Evolutionary conservation across 2,113 vertebrate species (phyloP), one percentile per base, ranked within the genome.

Genomic region (Tachycineta bicolor): DNA sequence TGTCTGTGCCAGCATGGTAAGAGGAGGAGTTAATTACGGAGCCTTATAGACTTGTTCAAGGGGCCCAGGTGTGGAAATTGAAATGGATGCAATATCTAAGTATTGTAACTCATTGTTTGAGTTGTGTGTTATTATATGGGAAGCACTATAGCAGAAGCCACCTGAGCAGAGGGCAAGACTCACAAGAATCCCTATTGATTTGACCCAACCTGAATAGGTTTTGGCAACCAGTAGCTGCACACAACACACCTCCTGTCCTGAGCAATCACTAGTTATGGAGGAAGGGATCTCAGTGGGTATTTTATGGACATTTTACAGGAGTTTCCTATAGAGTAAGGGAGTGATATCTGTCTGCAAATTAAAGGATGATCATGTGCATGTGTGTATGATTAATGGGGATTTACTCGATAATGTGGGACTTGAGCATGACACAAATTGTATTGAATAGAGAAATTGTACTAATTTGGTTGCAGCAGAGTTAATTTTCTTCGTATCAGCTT

Each of bases 121-220:
- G 14, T 41, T 62, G 11, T 0, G 0, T 28, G 25, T 41, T 79
- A 3, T n/a, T 79, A 2, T 1, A 7, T 7, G 24, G 26, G 29
- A 85, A 43, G 19, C 6, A 1, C 22, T 33, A 1, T 2, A 56
- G 44, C 63, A 52, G 46, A 53, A 91, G 47, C 23, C 9, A 3
- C 23, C 6, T 26, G 58, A 56, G 14, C 9, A 47, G 49, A 43
- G 29, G n/a, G 55, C 25, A 59, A 76, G 28, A 10, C 23, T 79
- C 23, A 23, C 6, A 56, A 12, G 69, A 44, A 25, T 31, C 46
- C 29, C 26, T 34, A 5, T 29, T 33, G 44, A 12, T 7, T 19
- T 59, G 34, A 79, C 49, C 11, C 39, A 37, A 6, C 34, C 7
- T 34, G 24, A 47, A 21, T 1, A 59, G 26, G 23, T 52, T 80